Conservation (phyloP, 2,113 vertebrate species). For the Misgurnus mizolepis region DNA sequence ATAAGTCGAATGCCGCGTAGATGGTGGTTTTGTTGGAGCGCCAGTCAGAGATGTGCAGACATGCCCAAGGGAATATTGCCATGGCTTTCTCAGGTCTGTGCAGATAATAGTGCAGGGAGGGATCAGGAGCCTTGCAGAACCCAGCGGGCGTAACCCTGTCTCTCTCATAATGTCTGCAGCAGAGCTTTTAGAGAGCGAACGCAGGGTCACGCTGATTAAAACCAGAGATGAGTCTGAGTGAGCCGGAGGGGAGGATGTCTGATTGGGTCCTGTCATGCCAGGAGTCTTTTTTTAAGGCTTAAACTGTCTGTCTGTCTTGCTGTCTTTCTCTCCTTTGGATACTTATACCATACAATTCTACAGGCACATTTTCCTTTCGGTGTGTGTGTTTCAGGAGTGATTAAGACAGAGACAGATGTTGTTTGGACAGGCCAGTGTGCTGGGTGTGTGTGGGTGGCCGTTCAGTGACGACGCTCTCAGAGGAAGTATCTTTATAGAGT, state of each 20-base stretch:
- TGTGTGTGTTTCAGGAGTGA: slow-evolving; percentile 62
- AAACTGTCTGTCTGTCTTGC: slow-evolving; percentile 11
- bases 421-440: slow-evolving; percentile 84
- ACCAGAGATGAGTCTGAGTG: slow-evolving; percentile 32
- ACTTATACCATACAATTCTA: neutral
- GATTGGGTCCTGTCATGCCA: slow-evolving; percentile 31
- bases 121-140: slow-evolving; percentile 66
- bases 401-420: slow-evolving; percentile 80
- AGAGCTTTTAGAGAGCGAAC: slow-evolving; percentile 51
- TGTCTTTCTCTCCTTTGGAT: neutral
- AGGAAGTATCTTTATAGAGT: slow-evolving; percentile 80
- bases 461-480: slow-evolving; percentile 68
- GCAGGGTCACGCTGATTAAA: slow-evolving; percentile 55
- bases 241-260: slow-evolving; percentile 10
- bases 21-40: neutral
- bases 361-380: neutral
- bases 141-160: slow-evolving; percentile 52
- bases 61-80: slow-evolving; percentile 45
- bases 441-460: slow-evolving; percentile 84
- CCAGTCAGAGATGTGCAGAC: neutral
- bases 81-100: slow-evolving; percentile 39
- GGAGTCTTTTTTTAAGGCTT: slow-evolving; percentile 16
- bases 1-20: neutral
- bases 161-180: slow-evolving; percentile 41
- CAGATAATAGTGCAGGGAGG: slow-evolving; percentile 69